Percentiles rank a stretch among this genome's conserved stretches.
phyloP scores from a whole-genome alignment of 2,888 invertebrate species.

The Liopterus haemorrhoidalis region DNA sequence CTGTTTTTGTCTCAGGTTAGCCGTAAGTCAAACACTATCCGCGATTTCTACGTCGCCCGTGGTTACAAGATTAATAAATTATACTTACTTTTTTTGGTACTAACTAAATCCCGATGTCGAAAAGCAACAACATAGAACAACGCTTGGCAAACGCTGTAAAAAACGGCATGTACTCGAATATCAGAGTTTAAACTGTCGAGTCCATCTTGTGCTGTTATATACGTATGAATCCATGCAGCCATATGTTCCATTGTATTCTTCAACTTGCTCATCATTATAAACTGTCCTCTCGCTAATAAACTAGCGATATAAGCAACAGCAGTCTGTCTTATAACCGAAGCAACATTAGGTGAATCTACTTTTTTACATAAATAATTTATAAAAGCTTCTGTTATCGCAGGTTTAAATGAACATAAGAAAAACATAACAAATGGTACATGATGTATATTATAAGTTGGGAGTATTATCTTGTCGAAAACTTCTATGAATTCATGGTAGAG shows the following conservation, averaged over 20 bases:
- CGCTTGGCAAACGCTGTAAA: slow-evolving; percentile 88
- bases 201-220: slow-evolving; percentile 64
- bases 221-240: slow-evolving; percentile 77
- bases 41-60: too few relatives aligned
- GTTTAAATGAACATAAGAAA: slow-evolving; percentile 63
- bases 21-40: too few relatives aligned
- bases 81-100: slow-evolving; percentile 66
- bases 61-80: too few relatives aligned
- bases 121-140: slow-evolving; percentile 90
- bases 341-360: slow-evolving; percentile 59
- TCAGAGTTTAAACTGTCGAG: slow-evolving; percentile 52
- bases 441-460: slow-evolving; percentile 77
- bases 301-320: slow-evolving; percentile 71
- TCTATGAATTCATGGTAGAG: slow-evolving; percentile 57
- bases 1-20: too few relatives aligned
- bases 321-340: slow-evolving; percentile 60
- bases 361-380: slow-evolving; percentile 68
- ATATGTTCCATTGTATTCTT: slow-evolving; percentile 62
- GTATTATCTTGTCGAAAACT: slow-evolving; percentile 72
- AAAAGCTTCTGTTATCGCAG: slow-evolving; percentile 56
- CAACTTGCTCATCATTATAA: slow-evolving; percentile 56
- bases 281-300: slow-evolving; percentile 63
- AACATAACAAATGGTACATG: slow-evolving; percentile 75
- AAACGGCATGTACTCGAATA: slow-evolving; percentile 72
- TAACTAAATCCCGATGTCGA: slow-evolving; percentile 76